phyloP scores from a whole-genome alignment of 2,113 vertebrate genomes.

The Megaceryle torquata region DNA sequence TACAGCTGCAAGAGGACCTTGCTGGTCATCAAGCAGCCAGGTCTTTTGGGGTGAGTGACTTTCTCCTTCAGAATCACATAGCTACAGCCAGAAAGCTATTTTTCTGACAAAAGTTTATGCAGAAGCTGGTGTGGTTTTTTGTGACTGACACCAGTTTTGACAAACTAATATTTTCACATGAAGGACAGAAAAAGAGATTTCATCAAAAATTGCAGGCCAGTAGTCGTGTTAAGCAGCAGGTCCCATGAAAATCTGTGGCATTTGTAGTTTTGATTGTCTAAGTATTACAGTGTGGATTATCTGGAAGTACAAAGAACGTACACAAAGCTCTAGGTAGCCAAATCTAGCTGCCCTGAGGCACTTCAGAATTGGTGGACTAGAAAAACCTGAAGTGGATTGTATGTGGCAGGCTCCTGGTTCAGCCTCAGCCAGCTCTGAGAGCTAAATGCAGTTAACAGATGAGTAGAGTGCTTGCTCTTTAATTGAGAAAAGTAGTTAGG shows the following conservation, averaged over 20 bases:
- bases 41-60: neutral
- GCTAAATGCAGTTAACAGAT: neutral
- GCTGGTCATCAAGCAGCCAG: neutral
- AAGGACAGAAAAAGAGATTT: neutral
- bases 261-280: neutral
- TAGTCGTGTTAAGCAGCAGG: neutral
- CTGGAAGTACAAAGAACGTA: neutral
- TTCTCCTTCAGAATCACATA: neutral
- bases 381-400: neutral
- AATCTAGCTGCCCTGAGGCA: neutral
- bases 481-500: conserved; percentile 27
- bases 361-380: neutral
- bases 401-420: neutral
- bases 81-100: neutral
- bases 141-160: neutral
- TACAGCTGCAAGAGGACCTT: neutral
- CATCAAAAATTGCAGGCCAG: neutral
- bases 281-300: neutral
- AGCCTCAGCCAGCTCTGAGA: neutral
- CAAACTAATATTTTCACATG: neutral
- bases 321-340: neutral
- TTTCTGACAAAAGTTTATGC: neutral
- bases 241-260: neutral
- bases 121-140: neutral
- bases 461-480: neutral